phyloP scores from a whole-genome alignment of 1,140 invertebrate genomes.

The Nasonia giraulti region DNA sequence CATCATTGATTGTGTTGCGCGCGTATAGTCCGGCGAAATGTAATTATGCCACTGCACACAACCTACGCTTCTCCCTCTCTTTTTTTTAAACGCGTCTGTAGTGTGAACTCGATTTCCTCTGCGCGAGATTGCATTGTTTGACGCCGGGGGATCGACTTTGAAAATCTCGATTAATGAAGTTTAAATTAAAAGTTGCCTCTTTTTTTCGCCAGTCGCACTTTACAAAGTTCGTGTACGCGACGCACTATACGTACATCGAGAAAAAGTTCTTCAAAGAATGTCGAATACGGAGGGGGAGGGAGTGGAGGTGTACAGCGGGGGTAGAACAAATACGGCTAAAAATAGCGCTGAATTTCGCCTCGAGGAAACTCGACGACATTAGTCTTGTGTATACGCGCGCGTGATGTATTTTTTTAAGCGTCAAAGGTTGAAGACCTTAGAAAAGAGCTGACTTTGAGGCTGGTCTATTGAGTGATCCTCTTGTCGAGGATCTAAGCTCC shows the following conservation, averaged over 20 bases:
- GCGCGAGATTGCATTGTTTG: conserved; percentile 6
- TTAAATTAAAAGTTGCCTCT: neutral
- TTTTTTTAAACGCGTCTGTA: neutral
- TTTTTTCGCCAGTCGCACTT: neutral
- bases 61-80: neutral
- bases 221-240: too few relatives aligned
- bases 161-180: neutral
- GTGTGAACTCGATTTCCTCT: neutral
- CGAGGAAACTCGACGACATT: neutral
- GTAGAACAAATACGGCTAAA: neutral
- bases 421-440: neutral
- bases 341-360: neutral
- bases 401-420: neutral
- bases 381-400: neutral
- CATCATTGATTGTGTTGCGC: neutral
- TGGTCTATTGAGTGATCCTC: neutral
- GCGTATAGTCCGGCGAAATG: neutral
- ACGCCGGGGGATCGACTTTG: neutral
- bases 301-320: too few relatives aligned
- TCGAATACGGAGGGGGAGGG: too few relatives aligned
- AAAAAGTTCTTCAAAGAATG: too few relatives aligned
- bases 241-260: too few relatives aligned
- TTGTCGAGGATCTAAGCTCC: neutral
- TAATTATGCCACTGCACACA: neutral
- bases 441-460: neutral